Conservation (phyloP, 2,797 vertebrate genomes). For the Acanthurus lineatus region DNA sequence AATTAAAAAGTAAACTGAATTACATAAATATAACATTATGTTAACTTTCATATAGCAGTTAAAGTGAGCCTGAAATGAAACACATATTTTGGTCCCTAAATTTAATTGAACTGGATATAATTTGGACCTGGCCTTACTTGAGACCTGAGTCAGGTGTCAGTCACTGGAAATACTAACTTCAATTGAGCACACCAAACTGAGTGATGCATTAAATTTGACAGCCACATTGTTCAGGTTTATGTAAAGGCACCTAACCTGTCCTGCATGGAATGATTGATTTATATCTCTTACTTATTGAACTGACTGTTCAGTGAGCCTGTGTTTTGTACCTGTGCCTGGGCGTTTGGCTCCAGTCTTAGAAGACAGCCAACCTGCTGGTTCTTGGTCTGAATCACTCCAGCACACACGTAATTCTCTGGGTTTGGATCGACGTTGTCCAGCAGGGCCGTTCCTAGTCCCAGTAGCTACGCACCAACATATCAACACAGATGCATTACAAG, state of each 20-base stretch:
- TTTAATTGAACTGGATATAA: too few relatives aligned
- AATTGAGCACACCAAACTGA: background rate
- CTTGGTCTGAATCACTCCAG: constrained; percentile 95
- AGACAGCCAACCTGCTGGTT: constrained; percentile 93
- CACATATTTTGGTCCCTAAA: too few relatives aligned
- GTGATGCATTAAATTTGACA: background rate
- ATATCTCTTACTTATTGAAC: background rate
- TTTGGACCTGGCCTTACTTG: too few relatives aligned
- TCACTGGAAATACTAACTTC: background rate
- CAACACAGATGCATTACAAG: background rate
- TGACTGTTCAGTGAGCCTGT: background rate
- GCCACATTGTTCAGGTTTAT: background rate
- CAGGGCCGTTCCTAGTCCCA: constrained; percentile 92
- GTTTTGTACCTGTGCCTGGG: constrained; percentile 90
- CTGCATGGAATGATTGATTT: background rate
- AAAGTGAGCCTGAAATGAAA: too few relatives aligned
- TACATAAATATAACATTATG: too few relatives aligned
- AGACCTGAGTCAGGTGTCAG: too few relatives aligned
- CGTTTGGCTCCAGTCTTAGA: constrained; percentile 93
- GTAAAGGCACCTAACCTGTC: background rate
- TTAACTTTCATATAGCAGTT: too few relatives aligned
- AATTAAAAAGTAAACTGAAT: too few relatives aligned
- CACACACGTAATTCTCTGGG: constrained; percentile 94
- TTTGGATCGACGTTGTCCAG: constrained; percentile 95
- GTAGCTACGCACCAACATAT: constrained; percentile 78